phyloP scores from a whole-genome alignment of 2,888 invertebrate genomes.

The Phanerotoma sp. region DNA sequence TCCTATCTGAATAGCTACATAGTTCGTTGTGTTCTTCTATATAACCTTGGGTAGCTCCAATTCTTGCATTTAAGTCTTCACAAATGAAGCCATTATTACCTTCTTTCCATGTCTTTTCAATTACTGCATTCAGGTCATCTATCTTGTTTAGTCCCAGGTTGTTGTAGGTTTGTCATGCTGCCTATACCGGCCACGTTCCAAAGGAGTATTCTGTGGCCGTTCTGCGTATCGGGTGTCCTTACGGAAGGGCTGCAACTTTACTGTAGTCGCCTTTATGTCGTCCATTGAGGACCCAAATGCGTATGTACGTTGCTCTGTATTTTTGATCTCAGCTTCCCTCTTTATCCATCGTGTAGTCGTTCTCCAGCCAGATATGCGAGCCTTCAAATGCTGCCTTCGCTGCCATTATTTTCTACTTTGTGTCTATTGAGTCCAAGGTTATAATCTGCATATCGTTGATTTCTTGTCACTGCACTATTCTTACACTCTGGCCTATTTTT shows the following conservation, averaged over 20 bases:
- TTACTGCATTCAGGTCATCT: not conserved
- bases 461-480: no score
- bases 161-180: not conserved
- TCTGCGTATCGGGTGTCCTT: not conserved
- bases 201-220: not conserved
- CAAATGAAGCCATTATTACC: not conserved
- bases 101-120: not conserved
- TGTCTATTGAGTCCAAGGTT: not conserved
- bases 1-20: no score
- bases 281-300: not conserved
- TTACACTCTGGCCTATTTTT: not conserved
- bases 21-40: not conserved
- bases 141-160: not conserved
- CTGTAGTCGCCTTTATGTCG: not conserved
- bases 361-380: slow-evolving; percentile 20
- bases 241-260: not conserved
- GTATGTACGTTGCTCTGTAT: not conserved
- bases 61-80: not conserved
- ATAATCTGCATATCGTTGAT: not conserved
- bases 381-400: slow-evolving; percentile 13
- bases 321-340: not conserved
- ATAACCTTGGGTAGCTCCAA: not conserved
- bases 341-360: slow-evolving; percentile 31
- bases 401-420: not conserved
- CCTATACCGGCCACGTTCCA: not conserved